Conservation (phyloP, 2,113 vertebrate species). For the Cisticola juncidis region DNA sequence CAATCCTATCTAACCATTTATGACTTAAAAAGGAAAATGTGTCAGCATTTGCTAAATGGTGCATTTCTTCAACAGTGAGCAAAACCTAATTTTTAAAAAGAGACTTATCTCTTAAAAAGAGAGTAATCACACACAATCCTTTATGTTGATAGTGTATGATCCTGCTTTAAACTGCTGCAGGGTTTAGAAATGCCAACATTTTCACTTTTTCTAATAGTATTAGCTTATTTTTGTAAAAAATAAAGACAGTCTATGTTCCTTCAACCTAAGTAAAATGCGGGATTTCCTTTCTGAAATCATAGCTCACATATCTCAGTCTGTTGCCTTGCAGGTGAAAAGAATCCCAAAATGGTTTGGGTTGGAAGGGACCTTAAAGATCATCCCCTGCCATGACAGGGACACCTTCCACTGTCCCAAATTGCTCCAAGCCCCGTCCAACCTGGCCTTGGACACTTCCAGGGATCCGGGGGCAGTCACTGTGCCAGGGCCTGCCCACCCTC, state of each 20-base stretch:
- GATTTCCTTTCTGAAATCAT: neutral
- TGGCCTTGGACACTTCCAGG: neutral
- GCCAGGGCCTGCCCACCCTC: neutral
- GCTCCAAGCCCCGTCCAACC: fast-evolving
- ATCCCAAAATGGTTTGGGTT: neutral
- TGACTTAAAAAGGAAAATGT: neutral
- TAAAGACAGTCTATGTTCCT: neutral
- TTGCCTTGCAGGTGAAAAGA: neutral
- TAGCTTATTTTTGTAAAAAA: neutral
- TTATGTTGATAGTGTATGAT: neutral
- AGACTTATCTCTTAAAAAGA: too few species aligned
- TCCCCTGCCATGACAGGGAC: neutral
- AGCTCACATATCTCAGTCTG: neutral
- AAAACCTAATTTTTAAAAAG: neutral
- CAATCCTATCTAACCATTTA: neutral
- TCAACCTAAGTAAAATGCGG: neutral
- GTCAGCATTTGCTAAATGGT: neutral
- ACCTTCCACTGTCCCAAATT: fast-evolving
- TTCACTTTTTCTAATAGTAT: neutral
- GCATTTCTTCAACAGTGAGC: neutral
- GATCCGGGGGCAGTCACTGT: neutral
- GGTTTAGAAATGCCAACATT: neutral
- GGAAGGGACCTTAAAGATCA: neutral
- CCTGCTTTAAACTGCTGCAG: neutral
- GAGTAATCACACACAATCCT: neutral